Evolutionary conservation across 2,797 vertebrate species (phyloP).

Genomic region (Takifugu ocellatus): DNA sequence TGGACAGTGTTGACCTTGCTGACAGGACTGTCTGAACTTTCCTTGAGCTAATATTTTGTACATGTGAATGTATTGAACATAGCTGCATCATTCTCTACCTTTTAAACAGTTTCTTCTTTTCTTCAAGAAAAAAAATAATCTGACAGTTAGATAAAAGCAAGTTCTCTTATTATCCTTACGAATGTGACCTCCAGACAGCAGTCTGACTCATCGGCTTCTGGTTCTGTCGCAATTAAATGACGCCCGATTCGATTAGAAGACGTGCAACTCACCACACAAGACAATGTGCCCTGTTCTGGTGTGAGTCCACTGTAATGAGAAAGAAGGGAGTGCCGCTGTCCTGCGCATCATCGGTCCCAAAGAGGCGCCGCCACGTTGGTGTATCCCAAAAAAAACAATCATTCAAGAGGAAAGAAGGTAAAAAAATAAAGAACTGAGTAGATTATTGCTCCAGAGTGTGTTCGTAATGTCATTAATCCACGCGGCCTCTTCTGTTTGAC

Average conservation of each 20-base stretch:
- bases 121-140: constrained; percentile 21
- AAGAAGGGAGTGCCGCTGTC: constrained; percentile 35
- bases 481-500: constrained; percentile 64
- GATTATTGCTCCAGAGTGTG: constrained; percentile 76
- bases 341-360: constrained; percentile 16
- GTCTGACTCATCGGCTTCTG: constrained; percentile 36
- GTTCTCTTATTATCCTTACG: constrained; percentile 35
- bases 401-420: constrained; percentile 28
- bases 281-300: constrained; percentile 72
- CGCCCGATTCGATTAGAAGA: constrained; percentile 48
- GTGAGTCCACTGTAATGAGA: constrained; percentile 39
- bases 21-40: constrained; percentile 31
- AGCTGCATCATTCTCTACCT: constrained; percentile 62
- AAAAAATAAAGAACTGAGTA: constrained; percentile 58
- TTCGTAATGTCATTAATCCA: constrained; percentile 56
- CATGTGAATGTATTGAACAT: constrained; percentile 55
- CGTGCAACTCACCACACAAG: constrained; percentile 55
- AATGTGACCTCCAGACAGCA: constrained; percentile 44
- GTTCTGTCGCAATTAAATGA: constrained; percentile 46
- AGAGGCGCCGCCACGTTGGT: constrained; percentile 23
- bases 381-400: constrained; percentile 6
- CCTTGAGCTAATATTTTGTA: constrained; percentile 45
- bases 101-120: constrained; percentile 61
- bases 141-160: constrained; percentile 42
- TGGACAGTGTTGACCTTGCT: constrained; percentile 69